These are phyloP conservation scores for Gastrophysa polygoni DNA, from an alignment of 2,888 invertebrate genomes.

Conservation along the genomic window DNA sequence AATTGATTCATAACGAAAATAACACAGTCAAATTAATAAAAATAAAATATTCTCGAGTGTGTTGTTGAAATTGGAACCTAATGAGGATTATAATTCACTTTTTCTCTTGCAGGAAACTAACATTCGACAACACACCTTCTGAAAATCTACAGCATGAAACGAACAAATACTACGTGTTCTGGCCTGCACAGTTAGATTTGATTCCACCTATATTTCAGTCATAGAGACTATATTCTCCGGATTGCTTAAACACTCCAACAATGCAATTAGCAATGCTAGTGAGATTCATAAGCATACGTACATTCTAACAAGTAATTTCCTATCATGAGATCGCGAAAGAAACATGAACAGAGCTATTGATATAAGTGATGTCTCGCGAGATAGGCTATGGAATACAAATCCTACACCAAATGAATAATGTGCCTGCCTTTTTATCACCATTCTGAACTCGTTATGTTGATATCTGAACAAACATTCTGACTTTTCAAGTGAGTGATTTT, in stretches of 20 bases:
- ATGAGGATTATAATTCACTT: too few species aligned
- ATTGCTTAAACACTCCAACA: not conserved
- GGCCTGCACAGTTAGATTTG: not conserved
- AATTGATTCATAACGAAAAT: conserved; percentile 43
- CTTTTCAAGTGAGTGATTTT: too few species aligned
- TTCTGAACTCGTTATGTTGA: too few species aligned
- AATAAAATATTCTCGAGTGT: conserved; percentile 29
- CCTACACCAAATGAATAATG: too few species aligned
- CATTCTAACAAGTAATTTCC: not conserved
- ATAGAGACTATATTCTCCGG: not conserved
- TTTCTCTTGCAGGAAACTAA: too few species aligned
- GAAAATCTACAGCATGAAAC: not conserved
- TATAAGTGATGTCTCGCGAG: too few species aligned
- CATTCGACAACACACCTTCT: not conserved
- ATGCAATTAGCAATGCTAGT: not conserved
- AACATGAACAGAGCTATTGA: too few species aligned
- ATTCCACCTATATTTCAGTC: not conserved
- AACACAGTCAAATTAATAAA: conserved; percentile 46
- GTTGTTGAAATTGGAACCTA: conserved; percentile 6
- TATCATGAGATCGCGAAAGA: too few species aligned
- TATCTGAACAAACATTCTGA: too few species aligned
- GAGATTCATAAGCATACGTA: not conserved
- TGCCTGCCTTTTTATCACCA: too few species aligned
- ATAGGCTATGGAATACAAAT: too few species aligned
- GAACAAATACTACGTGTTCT: not conserved